phyloP scores from a whole-genome alignment of 2,113 vertebrate genomes.

The human (Homo sapiens) region DNA sequence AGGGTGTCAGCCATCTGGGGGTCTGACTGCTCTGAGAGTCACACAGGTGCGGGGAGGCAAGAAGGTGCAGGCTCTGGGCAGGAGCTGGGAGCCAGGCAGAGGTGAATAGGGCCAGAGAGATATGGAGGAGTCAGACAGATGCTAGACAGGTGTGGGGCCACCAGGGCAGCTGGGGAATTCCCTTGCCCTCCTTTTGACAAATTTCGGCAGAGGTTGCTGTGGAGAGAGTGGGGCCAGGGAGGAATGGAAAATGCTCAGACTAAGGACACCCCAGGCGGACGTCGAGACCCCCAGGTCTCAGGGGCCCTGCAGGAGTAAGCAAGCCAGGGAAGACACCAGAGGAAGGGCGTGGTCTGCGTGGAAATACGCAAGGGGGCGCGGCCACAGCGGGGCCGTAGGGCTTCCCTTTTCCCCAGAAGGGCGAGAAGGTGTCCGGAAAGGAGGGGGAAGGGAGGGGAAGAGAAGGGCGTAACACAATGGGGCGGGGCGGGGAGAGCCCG shows the following conservation, averaged over 20 bases:
- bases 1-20: not conserved
- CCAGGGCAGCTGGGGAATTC: not conserved
- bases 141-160: not conserved
- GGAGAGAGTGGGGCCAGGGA: not conserved
- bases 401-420: constrained; percentile 70
- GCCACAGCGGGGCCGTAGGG: not conserved
- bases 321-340: not conserved
- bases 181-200: not conserved
- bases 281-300: not conserved
- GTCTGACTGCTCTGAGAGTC: not conserved
- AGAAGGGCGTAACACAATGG: not conserved
- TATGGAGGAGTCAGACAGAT: not conserved
- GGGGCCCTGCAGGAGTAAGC: not conserved
- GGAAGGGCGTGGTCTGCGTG: constrained; percentile 57
- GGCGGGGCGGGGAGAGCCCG: not conserved
- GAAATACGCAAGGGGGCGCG: constrained; percentile 47
- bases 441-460: not conserved
- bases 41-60: not conserved
- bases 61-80: not conserved
- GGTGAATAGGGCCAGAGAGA: not conserved
- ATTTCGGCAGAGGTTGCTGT: not conserved
- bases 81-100: not conserved
- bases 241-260: not conserved
- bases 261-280: not conserved
- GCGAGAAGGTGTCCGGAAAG: not conserved